Evolutionary conservation across 2,888 invertebrate genomes (phyloP), one percentile per base, ranked within the genome.

Genomic region (Andrena hattorfiana): DNA sequence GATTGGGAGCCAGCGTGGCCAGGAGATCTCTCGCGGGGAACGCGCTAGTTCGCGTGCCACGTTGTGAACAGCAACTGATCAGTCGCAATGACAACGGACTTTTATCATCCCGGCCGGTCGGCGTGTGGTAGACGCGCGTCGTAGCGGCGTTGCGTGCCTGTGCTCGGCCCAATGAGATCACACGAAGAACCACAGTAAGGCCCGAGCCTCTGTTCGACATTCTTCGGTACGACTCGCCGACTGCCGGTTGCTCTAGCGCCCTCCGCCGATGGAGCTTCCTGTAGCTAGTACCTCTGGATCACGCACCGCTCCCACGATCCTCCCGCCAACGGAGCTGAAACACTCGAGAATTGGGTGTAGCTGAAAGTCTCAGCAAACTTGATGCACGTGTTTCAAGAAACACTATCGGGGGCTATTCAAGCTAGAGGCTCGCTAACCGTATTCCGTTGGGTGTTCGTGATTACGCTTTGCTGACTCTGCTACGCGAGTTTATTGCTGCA

Each of bases 21-120:
- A 7, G 2, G 1, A 23, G 20, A 4, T 62, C 35, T 20, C 8
- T 69, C 4, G 70, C 7, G 20, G 16, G 28, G 1, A 35, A 32
- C n/a, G 54, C 23, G 32, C 64, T 59, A 2, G 13, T 7, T n/a
- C n/a, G 63, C 48, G 60, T 30, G 71, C 13, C 63, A 54, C 71
- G 84, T 67, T 64, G 64, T n/a, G 67, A 81, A 74, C 71, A 74
- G 66, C 71, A 77, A 89, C 87, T 87, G 87, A 77, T 81, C 75
- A 51, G 62, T 64, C 63, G 78, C 71, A 83, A 79, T 77, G 72
- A 79, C 81, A 77, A 49, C 84, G 85, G 73, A 78, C 89, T 91
- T 92, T 90, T 92, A 92, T 92, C 84, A 72, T 70, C 48, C 76
- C 77, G 35, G 69, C 72, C 64, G 63, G 60, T 32, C 20, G 69